Evolutionary conservation across 2,888 invertebrate genomes (phyloP), one percentile per base, ranked within the genome.

Genomic region (Apeira syringaria): DNA sequence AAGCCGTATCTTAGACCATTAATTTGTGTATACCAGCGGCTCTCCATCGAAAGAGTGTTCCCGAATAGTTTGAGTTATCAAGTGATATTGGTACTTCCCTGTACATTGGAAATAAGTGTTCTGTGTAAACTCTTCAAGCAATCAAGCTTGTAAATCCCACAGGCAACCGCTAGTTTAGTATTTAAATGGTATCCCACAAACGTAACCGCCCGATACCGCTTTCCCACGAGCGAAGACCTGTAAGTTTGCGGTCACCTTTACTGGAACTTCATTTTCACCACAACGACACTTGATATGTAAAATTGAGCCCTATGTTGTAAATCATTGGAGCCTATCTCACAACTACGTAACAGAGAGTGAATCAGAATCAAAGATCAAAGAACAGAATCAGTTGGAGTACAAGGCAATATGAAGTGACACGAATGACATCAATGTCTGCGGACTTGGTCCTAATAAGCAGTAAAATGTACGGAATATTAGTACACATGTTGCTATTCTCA

Each of bases 161-260:
- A 1, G 31, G 32, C 20, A 13, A 9, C 20, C 9, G 3, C 11
- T 27, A 20, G 17, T 5, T 17, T 7, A n/a, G 9, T 17, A 31
- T 37, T 29, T 17, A 37, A 37, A 32, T 18, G 28, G 17, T 31
- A 37, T 37, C 37, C 28, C 36, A 37, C 37, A 28, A 33, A 17
- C 15, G 5, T 30, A 44, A 34, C 38, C 26, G 31, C 24, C 31
- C 10, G 2, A 18, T 8, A 20, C 32, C 17, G 20, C 32, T 8
- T 37, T 43, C 43, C 43, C 37, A 43, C 28, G 37, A 15, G 13
- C 32, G 37, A 32, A 43, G 37, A 24, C 36, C 22, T 43, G 42
- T 27, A 32, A 37, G 26, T 28, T 17, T 32, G 42, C 31, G 42
- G 42, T 43, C 15, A 5, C 8, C 25, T 22, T 9, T 26, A 25